These are phyloP conservation scores for Noctuana brunneofusca DNA, from an alignment of 2,888 invertebrate genomes.

Conservation along the genomic window DNA sequence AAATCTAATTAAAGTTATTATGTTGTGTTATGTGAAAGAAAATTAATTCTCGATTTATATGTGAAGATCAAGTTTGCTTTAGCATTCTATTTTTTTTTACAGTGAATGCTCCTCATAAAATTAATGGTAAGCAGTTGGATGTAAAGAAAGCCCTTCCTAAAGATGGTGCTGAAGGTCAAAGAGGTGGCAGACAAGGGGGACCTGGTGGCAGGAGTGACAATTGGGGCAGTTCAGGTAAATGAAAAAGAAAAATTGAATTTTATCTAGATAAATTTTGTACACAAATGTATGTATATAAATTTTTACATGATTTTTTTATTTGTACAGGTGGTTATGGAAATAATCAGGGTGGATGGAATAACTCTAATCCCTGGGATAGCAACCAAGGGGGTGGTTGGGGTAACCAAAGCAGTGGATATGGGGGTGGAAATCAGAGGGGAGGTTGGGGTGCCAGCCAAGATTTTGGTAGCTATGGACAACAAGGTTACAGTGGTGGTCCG, in stretches of 20 bases:
- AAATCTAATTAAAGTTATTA: neutral
- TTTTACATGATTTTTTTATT: neutral
- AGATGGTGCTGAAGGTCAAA: conserved; percentile 84
- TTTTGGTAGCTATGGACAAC: conserved; percentile 91
- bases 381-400: conserved; percentile 58
- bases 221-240: conserved; percentile 62
- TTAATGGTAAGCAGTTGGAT: conserved; percentile 94
- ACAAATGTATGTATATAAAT: too few species aligned
- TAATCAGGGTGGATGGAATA: conserved; percentile 78
- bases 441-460: conserved; percentile 84
- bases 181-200: conserved; percentile 78
- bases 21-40: too few species aligned
- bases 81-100: conserved; percentile 38
- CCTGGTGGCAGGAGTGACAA: conserved; percentile 64
- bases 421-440: conserved; percentile 52
- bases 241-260: too few species aligned
- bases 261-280: too few species aligned
- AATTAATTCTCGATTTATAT: too few species aligned
- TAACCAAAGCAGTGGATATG: conserved; percentile 46
- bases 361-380: conserved; percentile 76
- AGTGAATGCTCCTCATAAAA: conserved; percentile 92
- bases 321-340: conserved; percentile 76
- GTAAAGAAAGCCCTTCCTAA: conserved; percentile 97
- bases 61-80: too few species aligned
- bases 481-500: conserved; percentile 93